A percentile compares a stretch with the other conserved stretches of the same genome.
These are phyloP conservation scores for Smittia sp. DNA, from an alignment of 2,888 invertebrate genomes.

Conservation along the genomic window DNA sequence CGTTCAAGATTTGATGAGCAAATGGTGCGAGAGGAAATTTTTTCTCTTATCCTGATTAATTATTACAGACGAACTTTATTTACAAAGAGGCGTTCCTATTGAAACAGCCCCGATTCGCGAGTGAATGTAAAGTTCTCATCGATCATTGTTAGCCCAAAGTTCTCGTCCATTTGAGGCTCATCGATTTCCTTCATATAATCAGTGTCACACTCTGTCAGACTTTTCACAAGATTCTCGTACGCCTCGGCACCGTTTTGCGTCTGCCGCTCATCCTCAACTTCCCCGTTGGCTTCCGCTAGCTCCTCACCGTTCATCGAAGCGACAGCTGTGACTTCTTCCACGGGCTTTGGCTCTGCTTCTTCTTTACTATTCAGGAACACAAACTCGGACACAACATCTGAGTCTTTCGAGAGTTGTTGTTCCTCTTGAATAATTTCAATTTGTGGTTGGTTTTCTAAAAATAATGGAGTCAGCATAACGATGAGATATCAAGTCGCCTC, in stretches of 20 bases:
- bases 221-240: conserved; percentile 38
- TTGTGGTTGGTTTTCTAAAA: conserved; percentile 16
- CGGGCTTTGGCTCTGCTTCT: not conserved
- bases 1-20: conserved; percentile 8
- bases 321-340: not conserved
- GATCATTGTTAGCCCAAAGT: conserved; percentile 21
- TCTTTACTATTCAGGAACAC: conserved; percentile 5
- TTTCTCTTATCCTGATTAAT: not conserved
- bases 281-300: conserved; percentile 41
- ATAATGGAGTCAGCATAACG: too few species aligned
- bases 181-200: conserved; percentile 25
- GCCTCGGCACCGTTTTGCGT: conserved; percentile 35
- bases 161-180: conserved; percentile 32
- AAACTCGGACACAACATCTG: conserved; percentile 13
- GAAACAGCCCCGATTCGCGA: conserved; percentile 35
- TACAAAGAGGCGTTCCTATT: not conserved
- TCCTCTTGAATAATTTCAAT: not conserved
- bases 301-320: conserved; percentile 41
- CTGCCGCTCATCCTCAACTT: conserved; percentile 43
- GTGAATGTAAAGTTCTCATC: conserved; percentile 12
- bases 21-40: conserved; percentile 24
- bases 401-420: not conserved
- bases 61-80: not conserved
- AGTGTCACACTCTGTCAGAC: conserved; percentile 15
- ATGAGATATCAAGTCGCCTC: too few species aligned